Evolutionary conservation across 1,140 invertebrate species (phyloP).

Genomic region (Tetramorium parvispinum): DNA sequence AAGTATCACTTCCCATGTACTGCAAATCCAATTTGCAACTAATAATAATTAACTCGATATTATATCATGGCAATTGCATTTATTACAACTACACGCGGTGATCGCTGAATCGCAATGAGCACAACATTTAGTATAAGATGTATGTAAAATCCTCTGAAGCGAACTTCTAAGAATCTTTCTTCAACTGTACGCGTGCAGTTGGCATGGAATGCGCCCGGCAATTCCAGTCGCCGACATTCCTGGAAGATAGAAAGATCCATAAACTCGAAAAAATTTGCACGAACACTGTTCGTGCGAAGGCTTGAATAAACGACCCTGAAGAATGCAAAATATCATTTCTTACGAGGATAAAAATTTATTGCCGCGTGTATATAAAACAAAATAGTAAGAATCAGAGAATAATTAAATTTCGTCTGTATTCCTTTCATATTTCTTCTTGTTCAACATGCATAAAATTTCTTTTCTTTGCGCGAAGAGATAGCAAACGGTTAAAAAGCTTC

Average conservation of each 20-base stretch:
- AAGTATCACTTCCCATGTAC: background rate
- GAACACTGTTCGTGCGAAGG: background rate
- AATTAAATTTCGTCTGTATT: background rate
- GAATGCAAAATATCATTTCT: background rate
- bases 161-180: constrained; percentile 21
- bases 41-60: background rate
- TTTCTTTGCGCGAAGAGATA: background rate
- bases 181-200: background rate
- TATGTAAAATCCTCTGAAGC: constrained; percentile 5
- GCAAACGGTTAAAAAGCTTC: constrained; percentile 2
- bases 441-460: background rate
- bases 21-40: background rate
- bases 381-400: background rate
- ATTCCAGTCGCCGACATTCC: constrained; percentile 15
- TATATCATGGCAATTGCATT: background rate
- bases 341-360: background rate
- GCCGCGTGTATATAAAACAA: background rate
- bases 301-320: background rate
- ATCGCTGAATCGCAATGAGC: background rate
- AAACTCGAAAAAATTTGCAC: constrained; percentile 36
- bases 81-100: background rate
- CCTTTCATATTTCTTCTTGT: background rate
- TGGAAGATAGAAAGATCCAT: constrained; percentile 30
- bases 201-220: constrained; percentile 27
- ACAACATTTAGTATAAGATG: constrained; percentile 7